Percentiles rank a stretch among this genome's conserved stretches.
These are phyloP conservation scores for Dinocampus coccinellae DNA, from an alignment of 2,888 invertebrate species.

Conservation along the genomic window DNA sequence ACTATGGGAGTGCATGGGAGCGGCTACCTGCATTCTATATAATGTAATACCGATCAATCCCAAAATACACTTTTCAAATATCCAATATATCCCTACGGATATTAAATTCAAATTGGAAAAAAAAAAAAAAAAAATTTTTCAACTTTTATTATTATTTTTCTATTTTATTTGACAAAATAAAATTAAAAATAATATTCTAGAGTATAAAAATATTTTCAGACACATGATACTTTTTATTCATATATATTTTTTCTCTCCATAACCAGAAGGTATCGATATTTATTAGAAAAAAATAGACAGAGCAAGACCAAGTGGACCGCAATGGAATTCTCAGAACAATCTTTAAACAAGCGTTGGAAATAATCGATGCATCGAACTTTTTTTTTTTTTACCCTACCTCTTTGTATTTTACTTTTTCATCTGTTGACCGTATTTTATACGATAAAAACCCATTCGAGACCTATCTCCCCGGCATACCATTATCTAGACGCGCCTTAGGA, in stretches of 20 bases:
- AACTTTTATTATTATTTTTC: not conserved
- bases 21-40: not conserved
- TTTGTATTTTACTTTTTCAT: no score
- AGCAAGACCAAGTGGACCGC: not conserved
- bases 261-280: not conserved
- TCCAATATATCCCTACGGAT: no score
- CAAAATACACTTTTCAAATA: no score
- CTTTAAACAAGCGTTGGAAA: not conserved
- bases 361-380: slow-evolving; percentile 16
- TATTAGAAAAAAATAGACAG: not conserved
- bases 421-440: not conserved
- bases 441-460: no score
- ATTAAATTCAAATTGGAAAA: no score
- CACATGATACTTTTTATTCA: not conserved
- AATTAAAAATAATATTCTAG: no score
- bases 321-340: slow-evolving; percentile 20
- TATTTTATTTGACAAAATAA: no score
- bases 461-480: not conserved
- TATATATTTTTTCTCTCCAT: not conserved
- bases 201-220: not conserved
- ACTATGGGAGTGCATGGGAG: no score
- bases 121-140: not conserved
- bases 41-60: not conserved
- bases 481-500: not conserved
- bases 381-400: slow-evolving; percentile 6